Conservation (phyloP, 2,888 invertebrate genomes). For the Blastobasis adustella region DNA sequence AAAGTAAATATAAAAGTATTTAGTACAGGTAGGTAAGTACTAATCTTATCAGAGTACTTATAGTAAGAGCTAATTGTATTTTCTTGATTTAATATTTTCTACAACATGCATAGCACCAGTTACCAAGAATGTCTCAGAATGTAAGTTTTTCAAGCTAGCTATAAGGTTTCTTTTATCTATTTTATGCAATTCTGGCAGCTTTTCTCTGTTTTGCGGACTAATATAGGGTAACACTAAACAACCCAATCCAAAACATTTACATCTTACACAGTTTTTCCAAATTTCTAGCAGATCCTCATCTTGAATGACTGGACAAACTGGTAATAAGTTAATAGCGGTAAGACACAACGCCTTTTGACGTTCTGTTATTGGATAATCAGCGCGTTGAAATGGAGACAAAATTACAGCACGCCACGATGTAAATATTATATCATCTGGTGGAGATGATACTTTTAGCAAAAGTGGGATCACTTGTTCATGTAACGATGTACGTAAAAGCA, state of each 20-base stretch:
- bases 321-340: conserved; percentile 58
- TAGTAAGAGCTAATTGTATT: neutral
- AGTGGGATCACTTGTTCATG: conserved; percentile 59
- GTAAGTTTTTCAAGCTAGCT: conserved; percentile 60
- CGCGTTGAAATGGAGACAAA: conserved; percentile 59
- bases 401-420: conserved; percentile 61
- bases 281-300: conserved; percentile 62
- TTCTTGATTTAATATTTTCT: conserved; percentile 47
- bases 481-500: conserved; percentile 42
- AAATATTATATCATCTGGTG: conserved; percentile 46
- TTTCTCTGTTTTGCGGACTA: conserved; percentile 46
- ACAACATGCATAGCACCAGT: conserved; percentile 64
- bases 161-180: conserved; percentile 62
- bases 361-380: conserved; percentile 66
- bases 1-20: too few relatives aligned
- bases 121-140: conserved; percentile 58
- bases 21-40: neutral
- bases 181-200: conserved; percentile 52
- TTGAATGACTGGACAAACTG: conserved; percentile 57
- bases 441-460: conserved; percentile 42
- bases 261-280: conserved; percentile 64
- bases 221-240: conserved; percentile 65
- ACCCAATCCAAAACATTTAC: conserved; percentile 58
- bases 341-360: conserved; percentile 59
- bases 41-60: neutral